phyloP scores from a whole-genome alignment of 2,888 invertebrate species.

The Lepidocyrtinus sp. region DNA sequence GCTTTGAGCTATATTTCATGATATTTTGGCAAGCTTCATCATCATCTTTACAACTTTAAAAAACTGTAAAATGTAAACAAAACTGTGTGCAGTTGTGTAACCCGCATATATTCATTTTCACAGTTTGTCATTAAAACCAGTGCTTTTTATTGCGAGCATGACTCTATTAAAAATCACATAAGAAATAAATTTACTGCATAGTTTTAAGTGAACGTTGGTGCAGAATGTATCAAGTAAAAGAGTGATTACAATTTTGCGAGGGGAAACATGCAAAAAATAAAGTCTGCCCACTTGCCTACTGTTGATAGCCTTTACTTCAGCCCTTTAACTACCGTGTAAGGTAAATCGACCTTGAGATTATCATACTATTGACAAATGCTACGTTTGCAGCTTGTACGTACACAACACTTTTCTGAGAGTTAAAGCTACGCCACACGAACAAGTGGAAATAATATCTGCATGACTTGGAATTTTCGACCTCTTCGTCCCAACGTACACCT shows the following conservation, averaged over 20 bases:
- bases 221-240: neutral
- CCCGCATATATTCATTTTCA: neutral
- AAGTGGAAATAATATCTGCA: conserved; percentile 3
- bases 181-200: neutral
- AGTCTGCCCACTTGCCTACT: conserved; percentile 50
- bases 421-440: no score
- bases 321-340: conserved; percentile 60
- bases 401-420: neutral
- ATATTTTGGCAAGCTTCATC: neutral
- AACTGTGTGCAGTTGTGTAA: neutral
- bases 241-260: neutral
- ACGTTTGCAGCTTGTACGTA: conserved; percentile 9
- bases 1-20: neutral
- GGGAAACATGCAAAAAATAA: conserved; percentile 1
- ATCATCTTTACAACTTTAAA: neutral
- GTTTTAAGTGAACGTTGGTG: neutral
- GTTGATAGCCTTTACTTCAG: conserved; percentile 37
- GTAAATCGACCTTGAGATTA: conserved; percentile 62
- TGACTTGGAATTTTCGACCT: conserved; percentile 10
- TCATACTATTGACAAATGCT: conserved; percentile 55
- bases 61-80: conserved; percentile 12
- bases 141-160: neutral
- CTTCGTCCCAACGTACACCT: neutral
- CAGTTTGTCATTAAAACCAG: neutral
- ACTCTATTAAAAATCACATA: neutral